Conservation (phyloP, 2,113 vertebrate genomes). For the Xiphophorus hellerii region DNA sequence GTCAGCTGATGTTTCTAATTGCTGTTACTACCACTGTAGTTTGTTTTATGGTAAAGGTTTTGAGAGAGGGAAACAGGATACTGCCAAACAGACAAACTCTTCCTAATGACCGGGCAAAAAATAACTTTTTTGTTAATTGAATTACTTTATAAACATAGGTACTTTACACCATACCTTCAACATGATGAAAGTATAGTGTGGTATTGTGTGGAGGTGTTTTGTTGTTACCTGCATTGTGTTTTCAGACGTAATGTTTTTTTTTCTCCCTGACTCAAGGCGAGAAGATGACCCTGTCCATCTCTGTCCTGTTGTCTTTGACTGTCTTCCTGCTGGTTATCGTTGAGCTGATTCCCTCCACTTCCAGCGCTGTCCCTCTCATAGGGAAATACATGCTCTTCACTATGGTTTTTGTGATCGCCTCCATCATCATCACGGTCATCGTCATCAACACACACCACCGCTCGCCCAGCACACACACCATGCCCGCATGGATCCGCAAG, state of each 20-base stretch:
- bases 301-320: slow-evolving; percentile 93
- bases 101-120: no score
- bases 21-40: no score
- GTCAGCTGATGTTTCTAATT: no score
- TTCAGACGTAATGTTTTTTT: not conserved
- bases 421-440: slow-evolving; percentile 97
- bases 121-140: no score
- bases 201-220: not conserved
- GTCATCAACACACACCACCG: slow-evolving; percentile 98
- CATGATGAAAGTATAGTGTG: not conserved
- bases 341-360: slow-evolving; percentile 97
- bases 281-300: slow-evolving; percentile 99
- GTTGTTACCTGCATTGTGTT: not conserved
- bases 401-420: slow-evolving; percentile 97
- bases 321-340: slow-evolving; percentile 98
- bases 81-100: no score
- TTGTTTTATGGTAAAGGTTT: no score
- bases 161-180: no score
- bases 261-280: slow-evolving; percentile 82
- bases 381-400: slow-evolving; percentile 99
- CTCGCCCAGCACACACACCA: slow-evolving; percentile 95
- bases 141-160: no score
- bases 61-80: no score
- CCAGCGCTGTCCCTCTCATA: slow-evolving; percentile 94
- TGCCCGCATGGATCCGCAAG: slow-evolving; percentile 96